Percentiles rank a stretch among this genome's conserved stretches.
Evolutionary conservation across 2,113 vertebrate genomes (phyloP).

Genomic region (Terrapene triunguis): DNA sequence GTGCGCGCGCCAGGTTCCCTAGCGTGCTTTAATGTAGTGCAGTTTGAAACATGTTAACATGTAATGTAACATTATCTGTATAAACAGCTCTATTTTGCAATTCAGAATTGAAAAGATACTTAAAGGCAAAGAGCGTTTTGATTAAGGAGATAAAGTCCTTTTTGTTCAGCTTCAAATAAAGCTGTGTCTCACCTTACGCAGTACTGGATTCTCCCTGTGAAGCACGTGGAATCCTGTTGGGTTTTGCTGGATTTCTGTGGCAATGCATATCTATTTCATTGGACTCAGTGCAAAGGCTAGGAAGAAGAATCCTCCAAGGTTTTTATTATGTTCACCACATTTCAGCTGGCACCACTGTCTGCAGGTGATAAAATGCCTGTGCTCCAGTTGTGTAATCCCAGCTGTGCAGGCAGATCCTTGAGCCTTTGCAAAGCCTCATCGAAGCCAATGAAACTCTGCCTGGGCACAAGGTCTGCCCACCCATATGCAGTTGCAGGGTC

Average conservation of each 20-base stretch:
- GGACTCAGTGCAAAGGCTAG: neutral
- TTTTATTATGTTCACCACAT: neutral
- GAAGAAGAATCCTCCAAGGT: neutral
- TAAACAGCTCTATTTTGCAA: neutral
- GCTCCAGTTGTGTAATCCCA: neutral
- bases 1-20: neutral
- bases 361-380: neutral
- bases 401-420: neutral
- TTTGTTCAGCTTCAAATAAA: neutral
- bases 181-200: neutral
- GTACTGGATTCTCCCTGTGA: neutral
- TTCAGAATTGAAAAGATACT: neutral
- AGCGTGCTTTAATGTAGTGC: neutral
- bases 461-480: neutral
- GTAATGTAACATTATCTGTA: neutral
- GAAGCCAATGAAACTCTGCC: neutral
- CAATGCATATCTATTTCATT: fast-evolving
- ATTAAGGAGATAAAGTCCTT: neutral
- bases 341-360: neutral
- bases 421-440: neutral
- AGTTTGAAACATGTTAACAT: neutral
- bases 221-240: neutral
- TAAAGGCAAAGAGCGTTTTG: neutral
- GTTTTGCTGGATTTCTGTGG: neutral
- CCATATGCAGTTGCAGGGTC: neutral